These are phyloP conservation scores for Pseudomyrmex flavicornis DNA, from an alignment of 1,140 invertebrate species.

Conservation along the genomic window DNA sequence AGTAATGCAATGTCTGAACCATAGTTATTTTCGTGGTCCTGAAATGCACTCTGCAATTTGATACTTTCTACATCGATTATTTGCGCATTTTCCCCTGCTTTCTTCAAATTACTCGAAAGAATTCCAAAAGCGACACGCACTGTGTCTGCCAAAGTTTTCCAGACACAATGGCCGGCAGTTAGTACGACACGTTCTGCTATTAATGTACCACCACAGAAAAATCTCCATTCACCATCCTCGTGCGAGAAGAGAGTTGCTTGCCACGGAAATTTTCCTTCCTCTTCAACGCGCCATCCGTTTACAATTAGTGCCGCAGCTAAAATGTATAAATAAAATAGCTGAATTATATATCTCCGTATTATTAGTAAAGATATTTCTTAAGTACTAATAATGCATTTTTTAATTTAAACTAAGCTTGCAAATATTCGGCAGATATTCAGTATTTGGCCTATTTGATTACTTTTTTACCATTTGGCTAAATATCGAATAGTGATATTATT, in stretches of 20 bases:
- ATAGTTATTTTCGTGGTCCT: slow-evolving; percentile 83
- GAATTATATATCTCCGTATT: too few relatives aligned
- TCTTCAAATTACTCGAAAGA: slow-evolving; percentile 78
- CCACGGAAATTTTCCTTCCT: slow-evolving; percentile 79
- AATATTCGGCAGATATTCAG: too few relatives aligned
- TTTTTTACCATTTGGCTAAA: too few relatives aligned
- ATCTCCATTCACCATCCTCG: slow-evolving; percentile 79
- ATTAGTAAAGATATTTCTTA: too few relatives aligned
- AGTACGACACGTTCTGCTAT: slow-evolving; percentile 80
- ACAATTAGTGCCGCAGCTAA: slow-evolving; percentile 79
- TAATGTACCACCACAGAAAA: slow-evolving; percentile 83
- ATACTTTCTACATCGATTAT: slow-evolving; percentile 76
- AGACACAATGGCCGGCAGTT: slow-evolving; percentile 84
- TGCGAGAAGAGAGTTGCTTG: slow-evolving; percentile 80
- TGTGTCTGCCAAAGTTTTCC: slow-evolving; percentile 77
- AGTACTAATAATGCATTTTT: too few relatives aligned
- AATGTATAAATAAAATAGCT: neutral
- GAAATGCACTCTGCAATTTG: slow-evolving; percentile 79
- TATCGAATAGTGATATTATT: too few relatives aligned
- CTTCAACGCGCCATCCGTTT: slow-evolving; percentile 75
- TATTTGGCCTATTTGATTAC: too few relatives aligned
- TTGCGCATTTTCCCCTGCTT: slow-evolving; percentile 75
- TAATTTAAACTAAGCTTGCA: too few relatives aligned
- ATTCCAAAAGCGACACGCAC: slow-evolving; percentile 79
- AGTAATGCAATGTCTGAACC: slow-evolving; percentile 84